Base-by-base conservation (phyloP, 2,888 invertebrate species). In the Loripinus fragilis region DNA sequence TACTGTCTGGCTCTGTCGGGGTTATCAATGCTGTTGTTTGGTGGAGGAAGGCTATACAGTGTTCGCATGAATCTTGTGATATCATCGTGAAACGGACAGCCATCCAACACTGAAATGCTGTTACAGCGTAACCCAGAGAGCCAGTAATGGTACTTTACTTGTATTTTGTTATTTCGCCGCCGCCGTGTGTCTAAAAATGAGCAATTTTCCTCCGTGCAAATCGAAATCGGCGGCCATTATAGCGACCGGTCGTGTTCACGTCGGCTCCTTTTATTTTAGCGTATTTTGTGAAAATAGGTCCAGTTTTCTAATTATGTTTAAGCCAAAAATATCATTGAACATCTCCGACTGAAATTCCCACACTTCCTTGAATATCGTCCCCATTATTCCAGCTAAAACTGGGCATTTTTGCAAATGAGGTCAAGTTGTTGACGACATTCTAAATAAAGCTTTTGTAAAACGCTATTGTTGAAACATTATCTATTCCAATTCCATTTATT, bases 1-100 rank as follows among this genome's bases (percentile, higher is more conserved):
- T 38, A 38, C 38, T 38, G 38, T 38, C 38, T 38, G 38, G 38
- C 38, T 38, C 38, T 38, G 60, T 78, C 79, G 81, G 80, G 87
- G 86, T 83, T 76, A 87, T 86, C 83, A 88, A 89, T n/a, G 91
- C 89, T 88, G 77, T 76, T 67, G 79, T 79, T 38, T 55, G 87
- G 85, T 88, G 88, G 87, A 88, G 85, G 87, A 90, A 85, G 85
- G 85, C 85, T 74, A 85, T 85, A 85, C 84, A 87, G 84, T 86
- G 87, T 85, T 85, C 81, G 74, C 84, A 81, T 83, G 87, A 89
- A 92, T 92, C 92, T n/a, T 88, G 83, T 86, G 87, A 75, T 85
- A 87, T 87, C 88, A 88, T 93, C 95, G 95, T 94, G 94, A 94
- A 92, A 93, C 93, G 90, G 93, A 93, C 92, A 94, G 92, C 93